These are phyloP conservation scores for Melieria crassipennis DNA, from an alignment of 2,888 invertebrate genomes.

Conservation along the genomic window DNA sequence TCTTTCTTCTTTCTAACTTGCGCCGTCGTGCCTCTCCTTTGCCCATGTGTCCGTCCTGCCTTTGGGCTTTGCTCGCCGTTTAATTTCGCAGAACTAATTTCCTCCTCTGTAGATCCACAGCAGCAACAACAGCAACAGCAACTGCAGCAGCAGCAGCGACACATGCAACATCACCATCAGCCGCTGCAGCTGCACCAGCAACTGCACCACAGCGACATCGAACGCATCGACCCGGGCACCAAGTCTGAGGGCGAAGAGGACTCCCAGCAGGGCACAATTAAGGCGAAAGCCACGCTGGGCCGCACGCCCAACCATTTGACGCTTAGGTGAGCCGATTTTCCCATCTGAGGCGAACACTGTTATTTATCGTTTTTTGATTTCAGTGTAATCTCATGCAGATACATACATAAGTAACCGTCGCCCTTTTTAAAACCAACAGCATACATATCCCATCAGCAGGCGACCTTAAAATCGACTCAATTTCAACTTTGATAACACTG, in stretches of 20 bases:
- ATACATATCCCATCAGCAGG: not conserved
- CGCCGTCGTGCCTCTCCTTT: not conserved
- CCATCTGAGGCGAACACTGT: not conserved
- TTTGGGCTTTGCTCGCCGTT: conserved; percentile 40
- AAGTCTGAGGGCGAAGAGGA: conserved; percentile 91
- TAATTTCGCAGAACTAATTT: conserved; percentile 52
- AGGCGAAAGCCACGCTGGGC: conserved; percentile 77
- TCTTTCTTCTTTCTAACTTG: not conserved
- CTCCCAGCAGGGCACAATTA: conserved; percentile 73
- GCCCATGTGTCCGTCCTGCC: not conserved
- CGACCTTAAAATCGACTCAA: not conserved
- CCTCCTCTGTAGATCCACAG: conserved; percentile 58
- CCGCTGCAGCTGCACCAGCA: conserved; percentile 66
- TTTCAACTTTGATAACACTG: not conserved
- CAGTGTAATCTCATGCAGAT: not conserved
- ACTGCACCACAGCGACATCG: conserved; percentile 65
- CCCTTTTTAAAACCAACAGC: not conserved
- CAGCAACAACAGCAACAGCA: conserved; percentile 54
- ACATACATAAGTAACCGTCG: not conserved
- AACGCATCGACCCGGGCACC: conserved; percentile 76
- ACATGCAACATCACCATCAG: conserved; percentile 52
- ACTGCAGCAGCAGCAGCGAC: conserved; percentile 43
- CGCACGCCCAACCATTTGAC: conserved; percentile 94
- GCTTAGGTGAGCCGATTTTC: conserved; percentile 70
- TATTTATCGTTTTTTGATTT: not conserved